Conservation (phyloP, 2,888 invertebrate genomes). For the Eristalis tenax region DNA sequence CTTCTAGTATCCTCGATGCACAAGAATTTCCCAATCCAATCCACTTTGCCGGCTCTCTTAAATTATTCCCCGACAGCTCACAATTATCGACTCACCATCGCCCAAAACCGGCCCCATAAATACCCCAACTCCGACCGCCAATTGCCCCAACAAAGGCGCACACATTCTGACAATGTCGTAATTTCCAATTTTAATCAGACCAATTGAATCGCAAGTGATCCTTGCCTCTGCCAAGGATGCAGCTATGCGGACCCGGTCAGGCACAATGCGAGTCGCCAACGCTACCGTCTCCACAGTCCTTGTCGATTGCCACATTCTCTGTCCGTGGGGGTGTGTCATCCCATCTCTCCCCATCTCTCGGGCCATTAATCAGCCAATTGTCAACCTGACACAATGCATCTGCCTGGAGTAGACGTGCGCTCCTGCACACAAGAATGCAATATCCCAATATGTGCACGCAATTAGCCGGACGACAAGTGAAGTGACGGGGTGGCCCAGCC, state of each 20-base stretch:
- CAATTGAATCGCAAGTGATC: slow-evolving; percentile 72
- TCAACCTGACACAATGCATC: slow-evolving; percentile 74
- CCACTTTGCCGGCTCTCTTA: background rate
- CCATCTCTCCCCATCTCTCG: slow-evolving; percentile 41
- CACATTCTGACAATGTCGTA: slow-evolving; percentile 48
- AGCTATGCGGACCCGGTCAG: slow-evolving; percentile 44
- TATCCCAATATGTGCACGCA: slow-evolving; percentile 50
- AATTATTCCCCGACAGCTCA: slow-evolving; percentile 14
- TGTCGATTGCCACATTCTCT: slow-evolving; percentile 51
- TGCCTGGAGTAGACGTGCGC: background rate
- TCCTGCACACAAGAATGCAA: slow-evolving; percentile 52
- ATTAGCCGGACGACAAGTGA: slow-evolving; percentile 60
- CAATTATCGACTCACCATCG: slow-evolving; percentile 37
- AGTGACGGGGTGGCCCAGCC: slow-evolving; percentile 36
- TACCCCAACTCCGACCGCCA: background rate
- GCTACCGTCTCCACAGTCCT: background rate
- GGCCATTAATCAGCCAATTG: slow-evolving; percentile 76
- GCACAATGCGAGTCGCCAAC: slow-evolving; percentile 38
- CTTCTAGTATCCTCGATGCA: background rate
- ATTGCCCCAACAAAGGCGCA: background rate
- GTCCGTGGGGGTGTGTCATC: background rate
- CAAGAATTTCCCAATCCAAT: background rate
- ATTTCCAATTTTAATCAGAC: slow-evolving; percentile 72
- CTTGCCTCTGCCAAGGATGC: slow-evolving; percentile 62
- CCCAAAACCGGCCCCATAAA: slow-evolving; percentile 1